A percentile compares a stretch with the other conserved stretches of the same genome.
phyloP scores from a whole-genome alignment of 2,113 vertebrate genomes.

The Aegithalos caudatus region DNA sequence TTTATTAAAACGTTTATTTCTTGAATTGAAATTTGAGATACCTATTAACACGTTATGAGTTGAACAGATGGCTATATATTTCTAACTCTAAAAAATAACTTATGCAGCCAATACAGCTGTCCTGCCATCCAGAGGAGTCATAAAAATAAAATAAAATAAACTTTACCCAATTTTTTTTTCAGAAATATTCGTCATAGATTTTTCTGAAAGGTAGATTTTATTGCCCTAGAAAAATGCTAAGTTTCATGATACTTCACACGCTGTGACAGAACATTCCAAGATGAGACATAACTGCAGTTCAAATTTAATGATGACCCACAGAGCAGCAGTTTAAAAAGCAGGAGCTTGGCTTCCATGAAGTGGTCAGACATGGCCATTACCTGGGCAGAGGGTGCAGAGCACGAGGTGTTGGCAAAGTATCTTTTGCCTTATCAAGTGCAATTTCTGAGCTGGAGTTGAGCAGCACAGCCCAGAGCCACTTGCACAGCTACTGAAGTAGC shows the following conservation, averaged over 20 bases:
- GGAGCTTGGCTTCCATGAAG: not conserved
- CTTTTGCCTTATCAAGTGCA: not conserved
- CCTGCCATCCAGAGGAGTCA: not conserved
- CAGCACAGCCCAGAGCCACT: not conserved
- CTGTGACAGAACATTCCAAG: not conserved
- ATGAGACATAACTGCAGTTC: not conserved
- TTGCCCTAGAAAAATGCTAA: constrained; percentile 23
- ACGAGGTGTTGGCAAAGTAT: not conserved
- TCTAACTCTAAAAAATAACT: not conserved
- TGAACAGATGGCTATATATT: constrained; percentile 34
- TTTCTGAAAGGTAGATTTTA: not conserved
- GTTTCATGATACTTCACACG: not conserved
- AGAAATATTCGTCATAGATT: not conserved
- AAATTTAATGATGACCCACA: not conserved
- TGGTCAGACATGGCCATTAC: not conserved
- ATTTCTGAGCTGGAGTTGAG: not conserved
- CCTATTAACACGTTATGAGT: constrained; percentile 29
- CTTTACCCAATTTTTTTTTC: not conserved
- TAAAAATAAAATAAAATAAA: not conserved
- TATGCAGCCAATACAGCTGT: constrained; percentile 1
- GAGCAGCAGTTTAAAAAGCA: constrained; percentile 1
- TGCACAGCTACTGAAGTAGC: not conserved
- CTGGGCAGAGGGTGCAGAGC: not conserved
- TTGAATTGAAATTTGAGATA: constrained; percentile 50
- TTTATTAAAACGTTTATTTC: constrained; percentile 41